Conservation (phyloP, 2,888 invertebrate genomes). For the Dendrolimus pini region DNA sequence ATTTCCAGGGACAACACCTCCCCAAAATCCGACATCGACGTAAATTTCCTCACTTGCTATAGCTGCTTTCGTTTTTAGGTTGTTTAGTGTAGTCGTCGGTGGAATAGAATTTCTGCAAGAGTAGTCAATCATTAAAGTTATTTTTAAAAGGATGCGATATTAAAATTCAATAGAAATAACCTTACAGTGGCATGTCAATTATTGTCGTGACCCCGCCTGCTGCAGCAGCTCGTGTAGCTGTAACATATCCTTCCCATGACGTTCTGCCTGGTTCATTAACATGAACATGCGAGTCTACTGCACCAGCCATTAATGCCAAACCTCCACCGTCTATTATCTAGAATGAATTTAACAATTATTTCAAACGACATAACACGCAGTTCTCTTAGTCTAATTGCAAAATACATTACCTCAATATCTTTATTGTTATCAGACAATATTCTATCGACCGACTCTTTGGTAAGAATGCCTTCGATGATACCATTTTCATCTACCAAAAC, state of each 20-base stretch:
- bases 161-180: neutral
- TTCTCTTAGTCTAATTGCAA: neutral
- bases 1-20: constrained; percentile 84
- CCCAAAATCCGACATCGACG: constrained; percentile 87
- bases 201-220: constrained; percentile 84
- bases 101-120: constrained; percentile 81
- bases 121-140: neutral
- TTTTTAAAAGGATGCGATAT: neutral
- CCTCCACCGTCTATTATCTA: constrained; percentile 55
- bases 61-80: constrained; percentile 76
- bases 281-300: constrained; percentile 84
- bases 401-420: constrained; percentile 65
- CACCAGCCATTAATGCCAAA: constrained; percentile 79
- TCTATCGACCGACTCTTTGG: constrained; percentile 58
- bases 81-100: constrained; percentile 79
- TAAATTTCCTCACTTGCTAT: constrained; percentile 77
- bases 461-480: constrained; percentile 72
- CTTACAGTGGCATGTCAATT: constrained; percentile 83
- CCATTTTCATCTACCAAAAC: constrained; percentile 78
- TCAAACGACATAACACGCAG: no score
- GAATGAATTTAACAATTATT: neutral
- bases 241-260: constrained; percentile 83
- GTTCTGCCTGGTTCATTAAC: constrained; percentile 84
- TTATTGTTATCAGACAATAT: constrained; percentile 58
- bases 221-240: constrained; percentile 83